Evolutionary conservation across 2,797 vertebrate genomes (phyloP).

Genomic region (Enteromius fasciolatus): DNA sequence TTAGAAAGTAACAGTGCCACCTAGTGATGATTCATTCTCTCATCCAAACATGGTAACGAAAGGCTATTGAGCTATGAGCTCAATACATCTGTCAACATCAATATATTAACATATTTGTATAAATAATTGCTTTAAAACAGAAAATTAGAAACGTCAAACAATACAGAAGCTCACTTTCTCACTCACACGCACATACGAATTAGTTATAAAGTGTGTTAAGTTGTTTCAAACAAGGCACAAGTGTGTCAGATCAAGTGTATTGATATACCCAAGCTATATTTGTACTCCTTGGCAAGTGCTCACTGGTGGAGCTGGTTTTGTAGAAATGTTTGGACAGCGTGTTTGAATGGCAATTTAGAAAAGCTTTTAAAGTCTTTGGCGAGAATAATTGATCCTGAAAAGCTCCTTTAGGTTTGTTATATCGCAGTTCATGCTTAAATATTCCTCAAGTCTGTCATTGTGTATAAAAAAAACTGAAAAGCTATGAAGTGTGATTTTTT

Average conservation of each 20-base stretch:
- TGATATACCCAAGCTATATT: not conserved
- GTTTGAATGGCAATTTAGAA: not conserved
- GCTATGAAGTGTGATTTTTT: not conserved
- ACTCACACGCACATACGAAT: not conserved
- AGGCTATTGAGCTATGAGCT: not conserved
- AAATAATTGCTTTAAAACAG: conserved; percentile 17
- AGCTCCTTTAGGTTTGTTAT: not conserved
- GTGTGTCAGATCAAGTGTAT: not conserved
- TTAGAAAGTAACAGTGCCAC: conserved; percentile 69
- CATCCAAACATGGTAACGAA: not conserved
- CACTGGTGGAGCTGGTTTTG: not conserved
- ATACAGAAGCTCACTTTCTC: not conserved
- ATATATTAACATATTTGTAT: conserved; percentile 18
- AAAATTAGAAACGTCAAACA: not conserved
- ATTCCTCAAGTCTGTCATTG: not conserved
- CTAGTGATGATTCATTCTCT: conserved; percentile 53
- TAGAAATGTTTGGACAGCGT: conserved; percentile 10
- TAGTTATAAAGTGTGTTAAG: conserved; percentile 1
- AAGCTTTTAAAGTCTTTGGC: conserved; percentile 23
- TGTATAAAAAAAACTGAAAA: not conserved
- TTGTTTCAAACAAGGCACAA: conserved; percentile 11
- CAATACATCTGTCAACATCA: not conserved
- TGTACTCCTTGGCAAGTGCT: not conserved
- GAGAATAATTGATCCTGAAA: conserved; percentile 8
- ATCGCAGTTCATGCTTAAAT: not conserved